Base-by-base conservation (phyloP, 1,140 invertebrate species). In the Pogonomyrmex barbatus region DNA sequence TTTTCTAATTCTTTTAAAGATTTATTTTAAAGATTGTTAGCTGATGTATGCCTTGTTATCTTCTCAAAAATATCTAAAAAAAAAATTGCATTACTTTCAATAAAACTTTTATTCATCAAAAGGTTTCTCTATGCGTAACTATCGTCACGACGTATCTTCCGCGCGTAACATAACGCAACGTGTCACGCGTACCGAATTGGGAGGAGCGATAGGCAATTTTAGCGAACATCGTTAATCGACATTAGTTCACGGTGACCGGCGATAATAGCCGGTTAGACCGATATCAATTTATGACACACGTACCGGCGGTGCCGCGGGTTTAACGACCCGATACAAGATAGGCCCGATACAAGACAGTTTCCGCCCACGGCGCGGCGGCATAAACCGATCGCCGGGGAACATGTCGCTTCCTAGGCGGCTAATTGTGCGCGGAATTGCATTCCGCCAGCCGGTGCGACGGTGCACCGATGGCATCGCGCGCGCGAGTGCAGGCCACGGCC, bases 351-450 rank as follows among this genome's bases (percentile, higher is more conserved):
- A 82, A 83, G 79, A 75, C 79, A 73, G 68, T 83, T 83, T 75
- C 62, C 56, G 79, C 79, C 68, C 79, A 83, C 78, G 65, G 63
- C 77, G 62, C 60, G 67, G 52, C 65, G 79, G 63, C 77, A 70
- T 73, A 50, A 73, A 83, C 79, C 79, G 79, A 83, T 83, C 68
- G 68, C 68, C 79, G n/a, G 67, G 42, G 54, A 73, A 73, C 79
- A 54, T 60, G 79, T 83, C 79, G 79, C 54, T 83, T 83, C 68
- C 68, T 83, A 83, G 67, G 79, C 79, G 79, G 79, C 68, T 83
- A 83, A 83, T 83, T 83, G 79, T 83, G 58, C 42, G 79, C 68
- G 79, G 79, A 83, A 83, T 83, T 83, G 79, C 79, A 83, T 83
- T 83, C 67, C 79, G 17, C 79, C 79, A 71, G 68, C 79, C 79